Evolutionary conservation across 2,797 vertebrate genomes (phyloP).

Genomic region (Triplophysa yarkandensis): DNA sequence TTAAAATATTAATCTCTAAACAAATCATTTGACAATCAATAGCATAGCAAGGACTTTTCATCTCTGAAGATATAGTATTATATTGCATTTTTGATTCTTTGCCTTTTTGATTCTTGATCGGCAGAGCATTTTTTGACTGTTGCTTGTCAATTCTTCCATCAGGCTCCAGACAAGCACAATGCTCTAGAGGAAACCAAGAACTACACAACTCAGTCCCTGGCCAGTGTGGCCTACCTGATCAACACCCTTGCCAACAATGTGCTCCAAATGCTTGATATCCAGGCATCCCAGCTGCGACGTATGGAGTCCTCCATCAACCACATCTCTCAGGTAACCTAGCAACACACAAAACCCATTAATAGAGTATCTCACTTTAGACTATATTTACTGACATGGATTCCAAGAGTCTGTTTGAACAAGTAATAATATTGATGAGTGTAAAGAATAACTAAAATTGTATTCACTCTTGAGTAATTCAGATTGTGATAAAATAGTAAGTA

Average conservation of each 20-base stretch:
- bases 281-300: slow-evolving; percentile 89
- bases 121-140: neutral
- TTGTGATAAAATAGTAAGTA: too few relatives aligned
- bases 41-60: too few relatives aligned
- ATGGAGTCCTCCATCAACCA: slow-evolving; percentile 96
- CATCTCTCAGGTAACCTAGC: slow-evolving; percentile 85
- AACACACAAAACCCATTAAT: neutral
- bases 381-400: neutral
- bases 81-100: too few relatives aligned
- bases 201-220: slow-evolving; percentile 93
- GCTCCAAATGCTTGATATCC: slow-evolving; percentile 95
- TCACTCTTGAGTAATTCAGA: too few relatives aligned
- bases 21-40: too few relatives aligned
- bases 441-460: too few relatives aligned
- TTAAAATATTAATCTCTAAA: too few relatives aligned
- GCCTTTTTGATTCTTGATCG: too few relatives aligned
- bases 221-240: slow-evolving; percentile 94
- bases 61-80: too few relatives aligned
- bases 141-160: slow-evolving; percentile 11
- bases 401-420: too few relatives aligned
- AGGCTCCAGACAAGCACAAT: slow-evolving; percentile 87
- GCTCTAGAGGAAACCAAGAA: slow-evolving; percentile 95
- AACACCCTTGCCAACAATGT: slow-evolving; percentile 96
- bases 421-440: too few relatives aligned
- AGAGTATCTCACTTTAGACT: neutral